A percentile compares a stretch with the other conserved stretches of the same genome.
phyloP scores from a whole-genome alignment of 2,797 vertebrate species.

The Trachurus trachurus region DNA sequence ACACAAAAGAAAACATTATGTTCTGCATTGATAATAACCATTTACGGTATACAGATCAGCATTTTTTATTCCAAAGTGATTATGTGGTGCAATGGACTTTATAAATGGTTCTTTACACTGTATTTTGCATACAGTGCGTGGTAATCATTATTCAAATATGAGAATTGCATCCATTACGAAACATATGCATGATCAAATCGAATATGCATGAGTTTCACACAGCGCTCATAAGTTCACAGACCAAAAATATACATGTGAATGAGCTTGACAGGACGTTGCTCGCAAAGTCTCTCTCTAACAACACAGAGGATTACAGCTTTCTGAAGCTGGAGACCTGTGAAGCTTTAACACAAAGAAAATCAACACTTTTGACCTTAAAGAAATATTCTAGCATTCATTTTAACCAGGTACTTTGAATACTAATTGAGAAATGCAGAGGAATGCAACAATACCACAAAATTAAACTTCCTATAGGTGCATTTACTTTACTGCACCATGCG shows the following conservation, averaged over 20 bases:
- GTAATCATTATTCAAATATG: conserved; percentile 63
- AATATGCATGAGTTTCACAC: conserved; percentile 81
- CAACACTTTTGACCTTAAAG: conserved; percentile 9
- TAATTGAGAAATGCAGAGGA: conserved; percentile 7
- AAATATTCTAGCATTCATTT: conserved; percentile 8
- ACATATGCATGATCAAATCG: conserved; percentile 61
- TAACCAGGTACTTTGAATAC: conserved; percentile 2
- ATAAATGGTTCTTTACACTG: conserved; percentile 54
- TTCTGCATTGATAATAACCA: conserved; percentile 44
- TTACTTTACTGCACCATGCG: conserved; percentile 19
- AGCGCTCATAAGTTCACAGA: conserved; percentile 70
- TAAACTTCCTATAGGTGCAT: conserved; percentile 11
- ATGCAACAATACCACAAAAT: background rate
- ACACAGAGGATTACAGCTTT: conserved; percentile 53
- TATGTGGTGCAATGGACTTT: conserved; percentile 38
- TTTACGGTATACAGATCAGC: conserved; percentile 47
- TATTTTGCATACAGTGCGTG: conserved; percentile 18
- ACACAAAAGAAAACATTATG: conserved; percentile 48
- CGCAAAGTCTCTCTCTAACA: conserved; percentile 49
- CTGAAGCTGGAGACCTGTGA: conserved; percentile 42
- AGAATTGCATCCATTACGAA: conserved; percentile 51
- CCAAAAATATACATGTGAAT: conserved; percentile 75
- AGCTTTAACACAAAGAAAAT: conserved; percentile 38
- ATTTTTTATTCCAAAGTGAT: conserved; percentile 59
- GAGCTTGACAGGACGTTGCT: conserved; percentile 61